Percentiles rank a stretch among this genome's conserved stretches.
These are phyloP conservation scores for Dioctria rufipes DNA, from an alignment of 2,888 invertebrate genomes.

Conservation along the genomic window DNA sequence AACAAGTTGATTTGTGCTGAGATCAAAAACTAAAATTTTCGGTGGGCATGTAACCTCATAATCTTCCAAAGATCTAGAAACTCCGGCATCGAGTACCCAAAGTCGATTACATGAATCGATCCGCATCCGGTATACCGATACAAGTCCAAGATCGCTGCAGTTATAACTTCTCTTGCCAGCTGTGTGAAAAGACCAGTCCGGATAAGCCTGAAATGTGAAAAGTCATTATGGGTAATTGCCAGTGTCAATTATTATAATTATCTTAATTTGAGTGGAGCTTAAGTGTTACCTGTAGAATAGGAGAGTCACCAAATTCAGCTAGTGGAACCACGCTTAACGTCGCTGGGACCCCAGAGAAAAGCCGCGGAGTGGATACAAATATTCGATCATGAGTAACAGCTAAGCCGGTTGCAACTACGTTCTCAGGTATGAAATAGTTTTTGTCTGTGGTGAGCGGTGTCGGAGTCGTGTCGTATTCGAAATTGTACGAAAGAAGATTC, in stretches of 20 bases:
- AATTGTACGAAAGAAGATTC: slow-evolving; percentile 79
- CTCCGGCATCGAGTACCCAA: slow-evolving; percentile 85
- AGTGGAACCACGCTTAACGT: slow-evolving; percentile 81
- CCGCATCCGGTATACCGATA: slow-evolving; percentile 84
- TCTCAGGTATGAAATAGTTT: slow-evolving; percentile 75
- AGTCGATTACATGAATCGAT: slow-evolving; percentile 86
- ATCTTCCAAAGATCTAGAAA: slow-evolving; percentile 75
- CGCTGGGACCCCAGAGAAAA: slow-evolving; percentile 83
- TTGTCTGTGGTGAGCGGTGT: slow-evolving; percentile 69
- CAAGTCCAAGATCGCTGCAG: slow-evolving; percentile 82
- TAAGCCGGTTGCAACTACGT: slow-evolving; percentile 83
- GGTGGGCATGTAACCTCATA: slow-evolving; percentile 81
- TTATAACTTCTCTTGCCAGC: slow-evolving; percentile 80
- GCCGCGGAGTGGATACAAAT: slow-evolving; percentile 83
- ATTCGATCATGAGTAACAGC: slow-evolving; percentile 81
- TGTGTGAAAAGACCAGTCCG: slow-evolving; percentile 84
- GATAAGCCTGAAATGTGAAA: slow-evolving; percentile 75
- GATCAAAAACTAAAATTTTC: slow-evolving; percentile 85
- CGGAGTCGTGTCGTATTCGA: slow-evolving; percentile 75
- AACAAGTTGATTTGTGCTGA: slow-evolving; percentile 80
- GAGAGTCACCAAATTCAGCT: slow-evolving; percentile 78
- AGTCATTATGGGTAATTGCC: neutral
- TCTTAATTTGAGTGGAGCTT: neutral
- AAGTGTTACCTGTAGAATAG: slow-evolving; percentile 75
- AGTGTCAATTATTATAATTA: neutral